Evolutionary conservation across 2,113 vertebrate genomes (phyloP).

Genomic region (Glareola pratincola): DNA sequence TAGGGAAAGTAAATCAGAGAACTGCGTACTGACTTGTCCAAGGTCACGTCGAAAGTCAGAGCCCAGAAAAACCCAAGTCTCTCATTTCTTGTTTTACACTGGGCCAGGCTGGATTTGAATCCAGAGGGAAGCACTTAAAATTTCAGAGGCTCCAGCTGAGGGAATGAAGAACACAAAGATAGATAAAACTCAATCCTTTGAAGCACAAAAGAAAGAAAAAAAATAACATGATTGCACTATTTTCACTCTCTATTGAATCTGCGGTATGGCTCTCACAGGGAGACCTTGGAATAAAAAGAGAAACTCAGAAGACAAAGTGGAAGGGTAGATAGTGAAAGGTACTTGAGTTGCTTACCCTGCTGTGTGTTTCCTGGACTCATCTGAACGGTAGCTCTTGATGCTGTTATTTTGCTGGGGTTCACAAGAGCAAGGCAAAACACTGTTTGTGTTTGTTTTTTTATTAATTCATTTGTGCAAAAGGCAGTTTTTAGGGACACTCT

Average conservation of each 20-base stretch:
- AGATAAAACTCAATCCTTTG: not conserved
- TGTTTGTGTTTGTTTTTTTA: not conserved
- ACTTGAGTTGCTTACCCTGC: not conserved
- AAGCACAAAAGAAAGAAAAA: not conserved
- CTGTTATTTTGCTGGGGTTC: not conserved
- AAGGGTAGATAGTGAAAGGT: not conserved
- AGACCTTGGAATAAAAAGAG: not conserved
- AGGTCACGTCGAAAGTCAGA: not conserved
- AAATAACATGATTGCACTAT: not conserved
- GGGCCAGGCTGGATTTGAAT: not conserved
- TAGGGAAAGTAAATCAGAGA: not conserved
- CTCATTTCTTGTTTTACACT: not conserved
- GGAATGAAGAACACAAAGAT: not conserved
- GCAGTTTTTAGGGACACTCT: not conserved
- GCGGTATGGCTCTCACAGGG: not conserved
- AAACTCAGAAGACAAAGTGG: not conserved
- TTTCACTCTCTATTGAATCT: not conserved
- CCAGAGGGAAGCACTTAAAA: not conserved
- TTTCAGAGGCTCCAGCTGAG: not conserved
- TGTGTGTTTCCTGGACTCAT: not conserved
- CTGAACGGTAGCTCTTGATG: not conserved
- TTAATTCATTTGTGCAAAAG: not conserved
- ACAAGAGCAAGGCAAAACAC: not conserved
- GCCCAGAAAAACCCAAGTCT: not conserved
- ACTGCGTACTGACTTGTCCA: not conserved